Conservation (phyloP, 2,113 vertebrate species). For the Dicentrarchus labrax region DNA sequence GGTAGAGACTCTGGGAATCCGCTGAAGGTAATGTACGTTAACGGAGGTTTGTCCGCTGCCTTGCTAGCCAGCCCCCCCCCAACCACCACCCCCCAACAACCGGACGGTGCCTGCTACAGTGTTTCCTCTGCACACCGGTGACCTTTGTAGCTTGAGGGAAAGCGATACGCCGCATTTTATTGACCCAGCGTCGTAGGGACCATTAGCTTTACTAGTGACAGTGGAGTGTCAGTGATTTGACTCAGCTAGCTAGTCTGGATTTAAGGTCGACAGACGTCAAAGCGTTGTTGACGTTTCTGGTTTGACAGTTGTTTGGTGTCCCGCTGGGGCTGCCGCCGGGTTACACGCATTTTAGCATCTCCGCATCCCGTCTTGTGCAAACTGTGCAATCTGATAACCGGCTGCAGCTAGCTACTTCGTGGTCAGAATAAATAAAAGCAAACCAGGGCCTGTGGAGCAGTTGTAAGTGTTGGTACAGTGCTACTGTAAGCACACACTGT, state of each 20-base stretch:
- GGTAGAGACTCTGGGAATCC: conserved; percentile 44
- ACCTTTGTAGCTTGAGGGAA: conserved; percentile 17
- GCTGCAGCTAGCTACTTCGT: neutral
- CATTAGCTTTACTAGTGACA: neutral
- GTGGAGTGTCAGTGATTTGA: neutral
- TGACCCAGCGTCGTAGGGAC: neutral
- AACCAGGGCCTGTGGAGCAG: neutral
- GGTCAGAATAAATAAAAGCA: neutral
- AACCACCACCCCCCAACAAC: conserved; percentile 8
- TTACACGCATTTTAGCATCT: neutral
- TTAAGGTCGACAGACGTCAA: conserved; percentile 30
- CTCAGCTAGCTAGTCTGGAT: conserved; percentile 50
- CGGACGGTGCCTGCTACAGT: conserved; percentile 18
- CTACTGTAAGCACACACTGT: neutral
- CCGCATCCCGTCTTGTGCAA: neutral
- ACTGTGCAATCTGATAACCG: neutral
- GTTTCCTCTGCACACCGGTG: conserved; percentile 35
- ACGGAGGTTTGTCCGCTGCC: conserved; percentile 31
- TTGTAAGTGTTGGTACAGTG: neutral
- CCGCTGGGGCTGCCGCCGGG: conserved; percentile 24
- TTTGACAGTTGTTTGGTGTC: conserved; percentile 59
- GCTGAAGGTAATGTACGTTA: conserved; percentile 70
- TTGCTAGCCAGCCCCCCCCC: conserved; percentile 53
- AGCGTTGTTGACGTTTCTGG: conserved; percentile 62
- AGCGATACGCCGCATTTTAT: neutral